A percentile compares a stretch with the other conserved stretches of the same genome.
These are phyloP conservation scores for Leptosomus discolor DNA, from an alignment of 2,113 vertebrate genomes.

Conservation along the genomic window DNA sequence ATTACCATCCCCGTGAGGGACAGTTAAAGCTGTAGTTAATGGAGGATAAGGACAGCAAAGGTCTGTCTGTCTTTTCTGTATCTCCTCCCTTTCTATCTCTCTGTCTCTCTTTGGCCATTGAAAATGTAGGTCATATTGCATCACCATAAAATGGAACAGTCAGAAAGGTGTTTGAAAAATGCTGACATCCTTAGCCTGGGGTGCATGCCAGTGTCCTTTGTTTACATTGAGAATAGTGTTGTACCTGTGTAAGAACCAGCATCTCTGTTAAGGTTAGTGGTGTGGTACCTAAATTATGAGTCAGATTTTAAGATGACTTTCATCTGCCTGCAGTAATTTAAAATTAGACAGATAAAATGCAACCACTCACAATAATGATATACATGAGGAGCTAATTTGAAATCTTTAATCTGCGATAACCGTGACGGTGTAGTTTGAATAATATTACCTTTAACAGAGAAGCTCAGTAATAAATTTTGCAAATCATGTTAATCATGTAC, in stretches of 20 bases:
- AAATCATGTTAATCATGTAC: conserved; percentile 53
- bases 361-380: conserved; percentile 56
- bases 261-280: conserved; percentile 67
- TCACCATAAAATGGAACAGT: conserved; percentile 71
- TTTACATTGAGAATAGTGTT: conserved; percentile 61
- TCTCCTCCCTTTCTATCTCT: conserved; percentile 60
- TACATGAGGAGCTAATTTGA: conserved; percentile 54
- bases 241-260: conserved; percentile 51
- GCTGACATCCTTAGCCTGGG: conserved; percentile 72
- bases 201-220: conserved; percentile 68
- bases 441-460: conserved; percentile 46
- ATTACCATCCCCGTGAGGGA: conserved; percentile 46
- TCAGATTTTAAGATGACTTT: conserved; percentile 52
- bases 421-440: conserved; percentile 44
- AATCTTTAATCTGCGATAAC: conserved; percentile 59
- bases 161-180: conserved; percentile 79
- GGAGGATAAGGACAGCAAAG: conserved; percentile 70
- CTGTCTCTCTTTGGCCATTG: conserved; percentile 74
- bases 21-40: conserved; percentile 70
- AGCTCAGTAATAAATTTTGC: conserved; percentile 55
- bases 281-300: conserved; percentile 46
- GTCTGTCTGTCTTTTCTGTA: conserved; percentile 64
- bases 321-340: conserved; percentile 56
- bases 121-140: conserved; percentile 83
- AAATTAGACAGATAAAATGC: conserved; percentile 55